phyloP scores from a whole-genome alignment of 2,888 invertebrate genomes.

The Drepanosiphum platanoidis region DNA sequence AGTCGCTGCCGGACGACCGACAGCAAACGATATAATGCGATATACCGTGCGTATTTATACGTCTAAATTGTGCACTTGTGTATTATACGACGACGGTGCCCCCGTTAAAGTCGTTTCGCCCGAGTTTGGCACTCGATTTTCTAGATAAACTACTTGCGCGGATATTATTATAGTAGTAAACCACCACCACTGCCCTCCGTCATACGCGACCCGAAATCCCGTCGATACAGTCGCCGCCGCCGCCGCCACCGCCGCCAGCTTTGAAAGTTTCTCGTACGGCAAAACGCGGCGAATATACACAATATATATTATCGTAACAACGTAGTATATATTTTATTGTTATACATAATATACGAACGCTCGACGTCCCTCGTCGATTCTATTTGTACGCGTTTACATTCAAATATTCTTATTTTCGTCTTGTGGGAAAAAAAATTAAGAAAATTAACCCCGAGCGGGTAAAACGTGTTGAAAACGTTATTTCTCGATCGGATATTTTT shows the following conservation, averaged over 20 bases:
- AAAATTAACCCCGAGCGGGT: too few species aligned
- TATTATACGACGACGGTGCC: not conserved
- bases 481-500: too few species aligned
- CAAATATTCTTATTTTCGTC: too few species aligned
- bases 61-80: not conserved
- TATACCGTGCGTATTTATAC: not conserved
- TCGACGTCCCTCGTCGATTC: too few species aligned
- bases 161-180: not conserved
- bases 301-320: too few species aligned
- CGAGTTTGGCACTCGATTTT: not conserved
- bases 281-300: too few species aligned
- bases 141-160: not conserved
- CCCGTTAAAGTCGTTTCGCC: not conserved
- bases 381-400: too few species aligned
- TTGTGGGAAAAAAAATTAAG: too few species aligned
- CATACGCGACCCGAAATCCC: not conserved
- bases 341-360: too few species aligned
- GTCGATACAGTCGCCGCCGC: not conserved
- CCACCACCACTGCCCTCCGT: not conserved
- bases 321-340: too few species aligned
- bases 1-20: not conserved
- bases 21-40: too few species aligned
- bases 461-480: too few species aligned
- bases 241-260: not conserved
- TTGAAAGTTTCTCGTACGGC: not conserved